phyloP scores from a whole-genome alignment of 1,140 invertebrate species.

The Gerris buenoi region DNA sequence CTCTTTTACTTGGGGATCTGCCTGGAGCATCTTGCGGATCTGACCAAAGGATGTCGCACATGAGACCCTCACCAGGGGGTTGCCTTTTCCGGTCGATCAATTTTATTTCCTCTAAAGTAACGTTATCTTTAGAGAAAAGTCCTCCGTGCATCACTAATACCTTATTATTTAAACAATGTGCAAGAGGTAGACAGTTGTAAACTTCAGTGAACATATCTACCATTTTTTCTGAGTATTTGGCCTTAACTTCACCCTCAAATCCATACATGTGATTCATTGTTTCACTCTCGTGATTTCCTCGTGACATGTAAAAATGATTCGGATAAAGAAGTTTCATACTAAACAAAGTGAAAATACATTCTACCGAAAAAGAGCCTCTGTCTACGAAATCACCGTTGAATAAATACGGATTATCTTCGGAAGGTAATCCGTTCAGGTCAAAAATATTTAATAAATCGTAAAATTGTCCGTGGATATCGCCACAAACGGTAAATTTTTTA shows the following conservation, averaged over 20 bases:
- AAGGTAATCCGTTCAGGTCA: conserved; percentile 71
- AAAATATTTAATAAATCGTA: conserved; percentile 96
- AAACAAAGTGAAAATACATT: conserved; percentile 64
- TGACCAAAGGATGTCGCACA: conserved; percentile 97
- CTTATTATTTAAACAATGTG: conserved; percentile 83
- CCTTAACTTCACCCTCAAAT: conserved; percentile 92
- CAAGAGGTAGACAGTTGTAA: conserved; percentile 92
- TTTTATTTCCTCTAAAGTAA: conserved; percentile 80
- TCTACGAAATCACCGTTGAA: conserved; percentile 92
- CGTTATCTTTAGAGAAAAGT: conserved; percentile 73
- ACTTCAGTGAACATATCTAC: conserved; percentile 94
- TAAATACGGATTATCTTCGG: conserved; percentile 74
- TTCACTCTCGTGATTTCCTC: conserved; percentile 85
- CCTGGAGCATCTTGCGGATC: conserved; percentile 85
- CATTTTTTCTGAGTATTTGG: conserved; percentile 89
- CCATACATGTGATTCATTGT: conserved; percentile 98
- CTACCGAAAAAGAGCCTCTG: conserved; percentile 65
- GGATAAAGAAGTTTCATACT: conserved; percentile 65
- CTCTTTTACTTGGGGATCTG: conserved; percentile 81
- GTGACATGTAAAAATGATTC: conserved; percentile 65
- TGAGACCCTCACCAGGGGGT: conserved; percentile 91
- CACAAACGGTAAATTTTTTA: conserved; percentile 95
- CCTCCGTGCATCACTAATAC: conserved; percentile 93
- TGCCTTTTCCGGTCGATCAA: conserved; percentile 81
- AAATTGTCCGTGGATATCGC: conserved; percentile 99